Base-by-base conservation (phyloP, 2,888 invertebrate genomes). In the Petrolisthes manimaculis region DNA sequence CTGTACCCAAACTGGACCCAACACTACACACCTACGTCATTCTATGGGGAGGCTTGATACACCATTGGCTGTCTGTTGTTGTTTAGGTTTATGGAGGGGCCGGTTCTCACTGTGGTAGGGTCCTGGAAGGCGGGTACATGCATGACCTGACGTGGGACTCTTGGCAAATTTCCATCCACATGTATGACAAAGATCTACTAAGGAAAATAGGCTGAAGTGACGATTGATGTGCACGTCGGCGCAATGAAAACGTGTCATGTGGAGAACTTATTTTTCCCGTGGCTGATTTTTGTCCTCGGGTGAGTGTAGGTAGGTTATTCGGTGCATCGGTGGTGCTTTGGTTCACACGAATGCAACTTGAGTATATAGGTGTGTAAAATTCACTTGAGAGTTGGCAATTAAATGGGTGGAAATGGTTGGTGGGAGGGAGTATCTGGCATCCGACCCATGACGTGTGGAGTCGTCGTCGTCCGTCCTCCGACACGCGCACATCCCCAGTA, bases 401-500 rank as follows among this genome's bases (percentile, higher is more conserved):
- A 56, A 82, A 61, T 82, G 24, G 61, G 24, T 82, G n/a, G 67
- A 82, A 82, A 79, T 82, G 14, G 55, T 61, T 6, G n/a, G 18
- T 21, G 18, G 21, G 55, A 54, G 56, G 55, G 54, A 75, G 81
- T 54, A 54, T 81, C 55, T 88, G 84, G 88, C 88, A 88, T 84
- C 80, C 69, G 21, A 12, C 18, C 53, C 84, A 84, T 88, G 88
- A 84, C 88, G 79, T 88, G 88, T 86, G 84, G 88, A 84, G 88
- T 84, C 88, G 88, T 74, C 88, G 88, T 74, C 84, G 88, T 84
- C 84, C 88, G 80, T 74, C 88, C 88, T 74, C 88, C 88, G 84
- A 88, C 88, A 88, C 88, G 88, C 88, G 84, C 88, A 84, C 81
- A 88, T 71, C 84, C 84, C 77, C 88, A 88, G 88, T 88, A 88